A percentile compares a stretch with the other conserved stretches of the same genome.
Conservation (phyloP, 2,888 invertebrate species). For the Priocnemis perturbator region DNA sequence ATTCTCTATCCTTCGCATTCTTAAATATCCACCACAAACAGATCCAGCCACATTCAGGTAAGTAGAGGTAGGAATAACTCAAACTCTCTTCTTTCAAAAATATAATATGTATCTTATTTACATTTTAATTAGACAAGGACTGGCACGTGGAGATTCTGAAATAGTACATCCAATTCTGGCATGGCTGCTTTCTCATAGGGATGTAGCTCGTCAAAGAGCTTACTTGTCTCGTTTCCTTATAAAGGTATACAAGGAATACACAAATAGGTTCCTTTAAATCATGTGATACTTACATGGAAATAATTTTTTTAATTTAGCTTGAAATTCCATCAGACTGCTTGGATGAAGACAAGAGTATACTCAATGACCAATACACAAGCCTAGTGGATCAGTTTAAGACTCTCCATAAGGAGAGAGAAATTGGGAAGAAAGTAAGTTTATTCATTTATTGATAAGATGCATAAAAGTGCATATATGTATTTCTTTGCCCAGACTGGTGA, state of each 20-base stretch:
- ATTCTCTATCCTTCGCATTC: slow-evolving; percentile 82
- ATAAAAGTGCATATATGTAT: background rate
- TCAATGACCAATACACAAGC: slow-evolving; percentile 84
- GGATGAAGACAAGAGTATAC: slow-evolving; percentile 84
- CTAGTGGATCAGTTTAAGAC: slow-evolving; percentile 89
- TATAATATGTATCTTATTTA: background rate
- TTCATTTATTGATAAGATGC: background rate
- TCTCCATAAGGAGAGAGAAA: slow-evolving; percentile 83
- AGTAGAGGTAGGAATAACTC: background rate
- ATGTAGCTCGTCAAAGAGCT: slow-evolving; percentile 87
- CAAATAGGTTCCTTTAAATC: too few species aligned
- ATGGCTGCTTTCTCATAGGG: slow-evolving; percentile 86
- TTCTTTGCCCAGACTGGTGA: slow-evolving; percentile 76
- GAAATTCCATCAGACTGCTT: slow-evolving; percentile 86
- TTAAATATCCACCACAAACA: slow-evolving; percentile 86
- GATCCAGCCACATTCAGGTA: slow-evolving; percentile 69
- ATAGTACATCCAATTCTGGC: slow-evolving; percentile 86
- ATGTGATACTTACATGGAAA: too few species aligned
- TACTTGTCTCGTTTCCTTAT: slow-evolving; percentile 82
- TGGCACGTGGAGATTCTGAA: slow-evolving; percentile 84
- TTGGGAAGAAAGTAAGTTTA: slow-evolving; percentile 66
- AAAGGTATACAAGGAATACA: slow-evolving; percentile 55
- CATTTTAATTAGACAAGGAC: slow-evolving; percentile 77
- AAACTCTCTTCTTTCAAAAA: background rate
- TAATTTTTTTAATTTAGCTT: slow-evolving; percentile 74